Conservation (phyloP, 2,888 invertebrate genomes). For the Stenchaetothrips biformis region DNA sequence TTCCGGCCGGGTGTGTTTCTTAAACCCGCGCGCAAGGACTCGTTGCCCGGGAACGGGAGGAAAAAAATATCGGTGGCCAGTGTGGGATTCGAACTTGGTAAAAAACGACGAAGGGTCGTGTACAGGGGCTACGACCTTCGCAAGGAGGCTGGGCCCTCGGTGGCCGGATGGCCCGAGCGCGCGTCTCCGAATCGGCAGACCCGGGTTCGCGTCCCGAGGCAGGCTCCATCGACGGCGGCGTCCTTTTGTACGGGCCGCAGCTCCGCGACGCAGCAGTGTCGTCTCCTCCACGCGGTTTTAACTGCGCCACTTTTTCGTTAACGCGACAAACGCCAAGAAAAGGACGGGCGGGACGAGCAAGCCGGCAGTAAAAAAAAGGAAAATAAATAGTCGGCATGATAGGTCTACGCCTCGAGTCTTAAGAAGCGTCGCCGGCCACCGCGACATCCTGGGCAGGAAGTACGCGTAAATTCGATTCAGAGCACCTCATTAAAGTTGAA, state of each 20-base stretch:
- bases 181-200: too few relatives aligned
- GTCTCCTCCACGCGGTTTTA: not conserved
- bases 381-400: not conserved
- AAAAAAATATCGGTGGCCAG: too few relatives aligned
- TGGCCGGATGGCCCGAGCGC: not conserved
- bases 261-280: not conserved
- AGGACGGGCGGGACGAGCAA: too few relatives aligned
- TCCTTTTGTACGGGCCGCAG: too few relatives aligned
- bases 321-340: not conserved
- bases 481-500: conserved; percentile 22
- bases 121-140: not conserved
- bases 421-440: not conserved
- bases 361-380: conserved; percentile 10
- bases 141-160: not conserved
- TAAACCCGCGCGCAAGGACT: too few relatives aligned
- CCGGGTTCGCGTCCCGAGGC: too few relatives aligned
- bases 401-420: not conserved
- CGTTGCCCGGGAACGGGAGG: too few relatives aligned
- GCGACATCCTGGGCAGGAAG: not conserved
- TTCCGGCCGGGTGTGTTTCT: too few relatives aligned
- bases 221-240: too few relatives aligned
- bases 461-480: conserved; percentile 22
- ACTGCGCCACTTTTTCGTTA: not conserved
- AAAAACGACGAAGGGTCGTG: too few relatives aligned
- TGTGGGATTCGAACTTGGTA: too few relatives aligned